These are phyloP conservation scores for Dendrocincla fuliginosa DNA, from an alignment of 2,797 vertebrate genomes.

Conservation along the genomic window DNA sequence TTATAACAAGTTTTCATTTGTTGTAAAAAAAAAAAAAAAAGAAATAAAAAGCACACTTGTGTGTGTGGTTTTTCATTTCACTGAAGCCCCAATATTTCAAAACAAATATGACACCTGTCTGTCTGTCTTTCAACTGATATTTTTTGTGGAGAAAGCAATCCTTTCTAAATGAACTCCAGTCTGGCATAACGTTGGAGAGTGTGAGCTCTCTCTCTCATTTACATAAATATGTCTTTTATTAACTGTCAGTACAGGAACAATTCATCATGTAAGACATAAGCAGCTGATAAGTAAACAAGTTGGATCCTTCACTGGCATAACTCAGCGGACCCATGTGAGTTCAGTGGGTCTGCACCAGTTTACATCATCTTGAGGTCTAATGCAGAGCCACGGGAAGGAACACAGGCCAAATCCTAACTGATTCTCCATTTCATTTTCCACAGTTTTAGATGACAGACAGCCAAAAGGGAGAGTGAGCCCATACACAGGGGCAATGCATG, in stretches of 20 bases:
- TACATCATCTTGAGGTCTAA: not conserved
- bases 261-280: constrained; percentile 8
- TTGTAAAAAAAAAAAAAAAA: not conserved
- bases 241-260: not conserved
- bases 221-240: constrained; percentile 37
- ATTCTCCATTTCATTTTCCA: not conserved
- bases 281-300: not conserved
- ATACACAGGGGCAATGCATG: not conserved
- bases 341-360: not conserved
- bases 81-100: not conserved
- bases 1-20: not conserved
- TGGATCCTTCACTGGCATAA: not conserved
- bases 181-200: not conserved
- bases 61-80: not conserved
- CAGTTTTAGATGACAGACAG: not conserved
- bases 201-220: not conserved
- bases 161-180: not conserved
- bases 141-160: not conserved
- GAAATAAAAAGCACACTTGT: not conserved
- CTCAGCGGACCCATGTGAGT: not conserved
- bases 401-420: not conserved
- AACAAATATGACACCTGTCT: not conserved
- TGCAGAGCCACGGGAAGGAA: not conserved
- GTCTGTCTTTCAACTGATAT: not conserved
- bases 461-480: not conserved